Evolutionary conservation across 2,888 invertebrate genomes (phyloP), one percentile per base, ranked within the genome.

Genomic region (Geophilus truncorum): DNA sequence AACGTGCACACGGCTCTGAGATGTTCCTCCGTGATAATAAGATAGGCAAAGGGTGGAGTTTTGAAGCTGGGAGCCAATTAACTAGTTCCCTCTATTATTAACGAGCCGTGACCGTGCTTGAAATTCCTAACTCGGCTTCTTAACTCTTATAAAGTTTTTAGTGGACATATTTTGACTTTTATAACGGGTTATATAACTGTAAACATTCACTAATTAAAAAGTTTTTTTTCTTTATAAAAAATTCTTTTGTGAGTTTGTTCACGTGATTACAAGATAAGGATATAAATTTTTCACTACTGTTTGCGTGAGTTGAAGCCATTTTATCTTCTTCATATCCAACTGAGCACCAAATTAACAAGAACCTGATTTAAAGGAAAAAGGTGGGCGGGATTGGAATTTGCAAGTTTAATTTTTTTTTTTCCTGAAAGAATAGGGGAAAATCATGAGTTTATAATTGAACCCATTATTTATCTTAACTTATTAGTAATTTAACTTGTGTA

Each of bases 21-120:
- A 70, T 70, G 70, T 28, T 28, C 28, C 25, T n/a, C 70, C 70
- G 70, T 70, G 70, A 70, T 70, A 70, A 70, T 70, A 70, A 70
- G 70, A 70, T 70, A 25, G 70, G 70, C 28, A 70, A n/a, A 70
- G 23, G 70, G 70, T 28, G 28, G 70, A 70, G 70, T 70, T 70
- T 51, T 25, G 25, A 70, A 25, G 25, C 25, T 25, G 70, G 70
- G 15, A 70, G 25, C 70, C 28, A 70, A 70, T 70, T 70, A 70
- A 70, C 70, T 70, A 70, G 70, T 70, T 70, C n/a, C 70, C 70
- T 70, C 12, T 12, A 28, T 70, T 15, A 70, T 70, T 70, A 70
- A 70, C 70, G 70, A 70, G 70, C 70, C 70, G 70, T 70, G 70
- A 70, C 70, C 70, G 12, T 10, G 25, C 6, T 25, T 25, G 70